Evolutionary conservation across 2,113 vertebrate species (phyloP), one percentile per base, ranked within the genome.

Genomic region (Hydrochoerus hydrochaeris): DNA sequence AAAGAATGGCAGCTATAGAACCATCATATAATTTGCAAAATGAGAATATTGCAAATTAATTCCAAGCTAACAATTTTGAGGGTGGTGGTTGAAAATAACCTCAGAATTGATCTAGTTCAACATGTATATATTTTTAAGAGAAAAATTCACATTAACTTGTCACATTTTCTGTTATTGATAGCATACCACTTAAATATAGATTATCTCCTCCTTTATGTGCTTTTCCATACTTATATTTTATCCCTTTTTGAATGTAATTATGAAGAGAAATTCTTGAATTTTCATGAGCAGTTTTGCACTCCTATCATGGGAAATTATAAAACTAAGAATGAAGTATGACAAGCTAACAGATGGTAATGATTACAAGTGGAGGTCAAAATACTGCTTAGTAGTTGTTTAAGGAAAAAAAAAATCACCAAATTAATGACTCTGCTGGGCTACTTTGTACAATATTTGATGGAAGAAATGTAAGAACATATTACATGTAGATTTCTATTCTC

Each of bases 91-190:
- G 35, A 92, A 95, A 94, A 80, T 32, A 24, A 71, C 22, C 54
- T 88, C 52, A 49, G 30, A 83, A 78, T 14, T 75, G 52, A 58
- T n/a, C 75, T 62, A 91, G 71, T 35, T 7, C 65, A 77, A 75
- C 30, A 65, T 32, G 20, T 38, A 60, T 52, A 35, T 52, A 52
- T 80, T 58, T 82, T 85, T 22, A 93, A 82, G 82, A 32, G 30
- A 85, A 95, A 95, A 62, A 83, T 63, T 26, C 85, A 81, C 46
- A 77, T 73, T 95, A 60, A 91, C 77, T 75, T 96, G 46, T 84
- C n/a, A 69, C 14, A 24, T 86, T 93, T 93, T 81, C 7, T 88
- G 44, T 95, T 96, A 88, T 35, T 94, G 52, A 94, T 32, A 24
- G 41, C 32, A 63, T 52, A 12, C 3, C 26, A 30, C 26, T 93